Base-by-base conservation (phyloP, 2,888 invertebrate species). In the Drosophila setosimentum region DNA sequence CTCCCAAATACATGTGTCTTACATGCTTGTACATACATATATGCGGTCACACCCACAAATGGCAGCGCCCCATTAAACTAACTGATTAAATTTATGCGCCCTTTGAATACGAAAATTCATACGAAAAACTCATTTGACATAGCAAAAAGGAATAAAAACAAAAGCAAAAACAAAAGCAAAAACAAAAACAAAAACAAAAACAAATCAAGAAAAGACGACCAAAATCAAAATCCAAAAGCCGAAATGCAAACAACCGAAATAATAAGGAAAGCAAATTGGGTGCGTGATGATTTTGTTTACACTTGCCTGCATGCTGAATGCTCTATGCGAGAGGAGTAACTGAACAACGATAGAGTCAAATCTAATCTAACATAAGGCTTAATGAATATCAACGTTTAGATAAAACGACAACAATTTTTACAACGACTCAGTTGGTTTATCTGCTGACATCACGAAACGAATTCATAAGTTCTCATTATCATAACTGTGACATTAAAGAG, bases 61-160 rank as follows among this genome's bases (percentile, higher is more conserved):
- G 73, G 53, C 68, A 63, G 62, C 60, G 33, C 40, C 32, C 35
- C n/a, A 35, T 21, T 55, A 62, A 72, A 55, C 66, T 50, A 78
- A 63, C 84, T 84, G 79, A 89, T 89, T 84, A 79, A 84, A 87
- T 84, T 81, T 78, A 85, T 81, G 69, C 76, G 64, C 67, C 65
- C 50, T 68, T 76, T 73, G 69, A 73, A 84, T 73, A 81, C 67
- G 18, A 27, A 88, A 78, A 72, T 66, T 72, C 65, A 64, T 53
- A 30, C 50, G 35, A 57, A 63, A 63, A 79, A 42, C 58, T 59
- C 51, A 70, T 75, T 79, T 70, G 58, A 33, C 50, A n/a, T 5
- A 27, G 45, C 32, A 58, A 51, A 60, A 63, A 30, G 50, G 53
- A 63, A 51, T 24, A 18, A 62, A 50, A 27, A 13, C 27, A 40